Conservation (phyloP, 2,797 vertebrate genomes). For the Chelmon rostratus region DNA sequence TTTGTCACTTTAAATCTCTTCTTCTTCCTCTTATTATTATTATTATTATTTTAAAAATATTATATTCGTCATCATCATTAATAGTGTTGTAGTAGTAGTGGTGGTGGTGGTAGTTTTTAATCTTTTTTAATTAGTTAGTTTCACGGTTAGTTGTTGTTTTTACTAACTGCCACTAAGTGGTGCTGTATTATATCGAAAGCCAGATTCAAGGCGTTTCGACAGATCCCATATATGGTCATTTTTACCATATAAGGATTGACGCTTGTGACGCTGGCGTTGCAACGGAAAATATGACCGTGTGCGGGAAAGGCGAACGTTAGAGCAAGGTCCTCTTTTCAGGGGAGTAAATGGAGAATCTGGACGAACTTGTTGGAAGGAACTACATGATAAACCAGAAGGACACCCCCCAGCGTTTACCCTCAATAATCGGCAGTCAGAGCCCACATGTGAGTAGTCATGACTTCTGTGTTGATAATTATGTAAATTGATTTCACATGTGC, state of each 20-base stretch:
- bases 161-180: slow-evolving; percentile 26
- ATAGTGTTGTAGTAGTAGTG: too few species aligned
- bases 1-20: too few species aligned
- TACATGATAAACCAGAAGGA: neutral
- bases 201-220: neutral
- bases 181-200: neutral
- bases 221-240: slow-evolving; percentile 62
- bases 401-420: neutral
- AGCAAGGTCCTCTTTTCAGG: slow-evolving; percentile 27
- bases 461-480: neutral
- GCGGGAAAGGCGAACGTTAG: slow-evolving; percentile 77
- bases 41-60: too few species aligned
- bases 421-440: neutral
- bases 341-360: neutral
- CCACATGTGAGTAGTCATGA: slow-evolving; percentile 44
- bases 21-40: too few species aligned
- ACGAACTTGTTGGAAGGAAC: neutral
- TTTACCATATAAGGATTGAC: slow-evolving; percentile 53
- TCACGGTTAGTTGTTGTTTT: neutral
- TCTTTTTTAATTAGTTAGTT: too few species aligned
- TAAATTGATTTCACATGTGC: neutral
- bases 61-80: too few species aligned
- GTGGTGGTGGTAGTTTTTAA: too few species aligned
- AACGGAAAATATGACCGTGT: slow-evolving; percentile 77
- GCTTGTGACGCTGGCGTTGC: slow-evolving; percentile 47